Evolutionary conservation across 2,113 vertebrate genomes (phyloP).

Genomic region (Leptocoma aspasia): DNA sequence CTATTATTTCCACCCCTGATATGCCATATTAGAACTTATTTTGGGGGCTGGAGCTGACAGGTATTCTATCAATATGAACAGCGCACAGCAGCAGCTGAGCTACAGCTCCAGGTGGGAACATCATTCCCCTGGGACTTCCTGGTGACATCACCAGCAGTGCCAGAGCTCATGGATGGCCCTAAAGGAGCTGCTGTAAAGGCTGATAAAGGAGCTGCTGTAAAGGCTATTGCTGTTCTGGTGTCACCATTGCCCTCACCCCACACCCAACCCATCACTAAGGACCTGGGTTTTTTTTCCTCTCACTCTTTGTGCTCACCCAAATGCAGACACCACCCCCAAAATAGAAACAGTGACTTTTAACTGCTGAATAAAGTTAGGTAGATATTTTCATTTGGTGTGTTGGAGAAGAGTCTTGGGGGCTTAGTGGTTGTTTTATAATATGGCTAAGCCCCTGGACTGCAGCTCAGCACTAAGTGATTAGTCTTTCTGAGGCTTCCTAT

Average conservation of each 20-base stretch:
- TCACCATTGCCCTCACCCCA: neutral
- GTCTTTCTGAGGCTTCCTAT: neutral
- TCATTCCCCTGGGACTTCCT: neutral
- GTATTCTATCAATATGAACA: conserved; percentile 1
- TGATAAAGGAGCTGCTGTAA: neutral
- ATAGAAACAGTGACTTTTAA: neutral
- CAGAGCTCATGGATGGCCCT: neutral
- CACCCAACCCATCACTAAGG: no score
- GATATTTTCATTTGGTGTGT: neutral
- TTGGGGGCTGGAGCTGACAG: conserved; percentile 22
- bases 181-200: neutral
- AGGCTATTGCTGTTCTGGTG: neutral
- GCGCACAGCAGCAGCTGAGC: neutral
- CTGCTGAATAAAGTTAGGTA: neutral
- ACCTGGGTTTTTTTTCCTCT: neutral
- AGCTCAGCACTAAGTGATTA: neutral
- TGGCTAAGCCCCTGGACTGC: neutral
- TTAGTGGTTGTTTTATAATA: neutral
- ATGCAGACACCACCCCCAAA: rapidly evolving
- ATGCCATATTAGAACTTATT: conserved; percentile 10
- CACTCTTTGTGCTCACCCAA: neutral
- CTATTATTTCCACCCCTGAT: conserved; percentile 41
- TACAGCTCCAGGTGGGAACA: neutral
- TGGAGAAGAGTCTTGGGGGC: neutral
- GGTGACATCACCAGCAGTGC: neutral